phyloP scores from a whole-genome alignment of 2,888 invertebrate genomes.

The Eupithecia exiguata region DNA sequence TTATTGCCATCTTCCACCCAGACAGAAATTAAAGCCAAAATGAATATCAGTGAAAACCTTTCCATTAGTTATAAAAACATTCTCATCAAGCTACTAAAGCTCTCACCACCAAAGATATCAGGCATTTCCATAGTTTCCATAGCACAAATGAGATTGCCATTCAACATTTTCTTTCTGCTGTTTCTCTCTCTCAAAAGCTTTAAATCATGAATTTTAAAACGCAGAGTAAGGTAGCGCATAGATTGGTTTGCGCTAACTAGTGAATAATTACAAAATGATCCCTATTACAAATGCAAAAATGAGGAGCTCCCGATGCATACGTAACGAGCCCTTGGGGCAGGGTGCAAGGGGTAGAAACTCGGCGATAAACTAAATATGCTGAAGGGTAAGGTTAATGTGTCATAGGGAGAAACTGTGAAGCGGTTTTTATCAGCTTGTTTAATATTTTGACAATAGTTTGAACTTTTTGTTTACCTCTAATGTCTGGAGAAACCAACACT shows the following conservation, averaged over 20 bases:
- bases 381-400: not conserved
- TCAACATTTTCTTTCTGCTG: slow-evolving; percentile 18
- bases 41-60: slow-evolving; percentile 4
- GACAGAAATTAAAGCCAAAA: not conserved
- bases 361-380: slow-evolving; percentile 9
- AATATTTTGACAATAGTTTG: too few species aligned
- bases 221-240: slow-evolving; percentile 53
- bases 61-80: slow-evolving; percentile 3
- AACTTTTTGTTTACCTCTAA: too few species aligned
- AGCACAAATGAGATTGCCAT: slow-evolving; percentile 28
- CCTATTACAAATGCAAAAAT: slow-evolving; percentile 82
- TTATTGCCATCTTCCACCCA: not conserved
- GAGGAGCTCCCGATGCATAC: slow-evolving; percentile 74
- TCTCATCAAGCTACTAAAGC: slow-evolving; percentile 11
- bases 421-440: too few species aligned
- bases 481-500: too few species aligned
- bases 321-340: slow-evolving; percentile 60
- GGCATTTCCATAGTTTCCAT: slow-evolving; percentile 43
- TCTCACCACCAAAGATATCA: slow-evolving; percentile 36
- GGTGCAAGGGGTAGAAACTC: slow-evolving; percentile 51
- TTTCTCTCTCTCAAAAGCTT: slow-evolving; percentile 26
- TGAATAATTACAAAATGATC: slow-evolving; percentile 82
- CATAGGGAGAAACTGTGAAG: not conserved
- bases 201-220: slow-evolving; percentile 56
- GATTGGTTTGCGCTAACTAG: slow-evolving; percentile 76